phyloP scores from a whole-genome alignment of 2,113 vertebrate genomes.

The Monopterus albus region DNA sequence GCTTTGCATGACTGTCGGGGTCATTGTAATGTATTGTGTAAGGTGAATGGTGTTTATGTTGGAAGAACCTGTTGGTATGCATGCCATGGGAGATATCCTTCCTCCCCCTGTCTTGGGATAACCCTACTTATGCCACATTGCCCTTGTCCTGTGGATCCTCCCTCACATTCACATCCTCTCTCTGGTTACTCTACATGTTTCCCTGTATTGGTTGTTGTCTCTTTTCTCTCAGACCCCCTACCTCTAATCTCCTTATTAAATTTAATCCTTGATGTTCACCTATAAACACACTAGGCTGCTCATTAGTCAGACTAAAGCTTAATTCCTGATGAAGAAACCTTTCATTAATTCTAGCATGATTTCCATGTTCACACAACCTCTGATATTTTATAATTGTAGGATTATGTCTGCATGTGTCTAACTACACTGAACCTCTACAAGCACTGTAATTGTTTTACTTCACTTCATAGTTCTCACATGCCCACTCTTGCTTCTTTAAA shows the following conservation, averaged over 20 bases:
- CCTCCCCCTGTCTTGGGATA: constrained; percentile 4
- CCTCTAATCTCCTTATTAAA: constrained; percentile 42
- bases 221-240: constrained; percentile 3
- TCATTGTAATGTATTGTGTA: background rate
- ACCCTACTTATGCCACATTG: constrained; percentile 17
- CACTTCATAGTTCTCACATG: constrained; percentile 24
- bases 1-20: background rate
- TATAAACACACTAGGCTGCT: constrained; percentile 10
- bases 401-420: background rate
- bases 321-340: constrained; percentile 18
- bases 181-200: constrained; percentile 14
- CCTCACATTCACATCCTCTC: constrained; percentile 1
- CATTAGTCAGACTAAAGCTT: constrained; percentile 4
- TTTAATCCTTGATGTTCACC: constrained; percentile 26
- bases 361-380: background rate
- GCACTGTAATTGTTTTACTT: constrained; percentile 26
- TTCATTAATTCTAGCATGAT: background rate
- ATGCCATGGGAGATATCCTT: background rate
- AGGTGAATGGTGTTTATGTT: constrained; percentile 6
- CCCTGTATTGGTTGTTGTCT: background rate
- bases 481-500: constrained; percentile 1
- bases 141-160: constrained; percentile 17
- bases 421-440: constrained; percentile 1
- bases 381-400: background rate
- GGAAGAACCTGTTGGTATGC: constrained; percentile 7